These are phyloP conservation scores for Cinara cedri DNA, from an alignment of 2,888 invertebrate genomes.

Conservation along the genomic window DNA sequence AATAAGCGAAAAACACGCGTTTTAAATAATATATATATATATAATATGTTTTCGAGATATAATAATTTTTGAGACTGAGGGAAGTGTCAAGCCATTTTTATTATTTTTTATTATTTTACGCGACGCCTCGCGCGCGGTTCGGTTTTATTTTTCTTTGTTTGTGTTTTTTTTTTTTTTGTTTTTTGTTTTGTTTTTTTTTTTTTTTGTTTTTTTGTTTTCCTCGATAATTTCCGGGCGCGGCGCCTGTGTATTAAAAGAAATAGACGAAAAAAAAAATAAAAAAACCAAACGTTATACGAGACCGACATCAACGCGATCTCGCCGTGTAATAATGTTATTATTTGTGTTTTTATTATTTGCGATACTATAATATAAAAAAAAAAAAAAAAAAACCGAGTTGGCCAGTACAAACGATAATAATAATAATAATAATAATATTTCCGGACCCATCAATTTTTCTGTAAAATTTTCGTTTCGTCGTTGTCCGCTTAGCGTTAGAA, in stretches of 20 bases:
- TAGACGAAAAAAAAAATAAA: not conserved
- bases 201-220: no score
- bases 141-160: conserved; percentile 11
- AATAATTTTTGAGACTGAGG: conserved; percentile 54
- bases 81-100: conserved; percentile 55
- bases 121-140: conserved; percentile 21
- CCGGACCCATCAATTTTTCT: conserved; percentile 2
- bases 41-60: conserved; percentile 47
- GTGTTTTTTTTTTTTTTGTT: no score
- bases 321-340: not conserved
- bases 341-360: conserved; percentile 11
- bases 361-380: not conserved
- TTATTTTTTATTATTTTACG: conserved; percentile 40
- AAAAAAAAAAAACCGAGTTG: conserved; percentile 37
- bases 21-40: conserved; percentile 17
- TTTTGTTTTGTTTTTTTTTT: no score
- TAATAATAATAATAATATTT: conserved; percentile 25
- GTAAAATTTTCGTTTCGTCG: not conserved
- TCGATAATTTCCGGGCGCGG: not conserved
- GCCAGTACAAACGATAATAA: conserved; percentile 42
- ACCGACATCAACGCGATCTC: not conserved
- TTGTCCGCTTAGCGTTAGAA: no score
- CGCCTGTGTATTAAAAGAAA: no score
- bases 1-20: not conserved
- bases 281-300: no score